A percentile compares a stretch with the other conserved stretches of the same genome.
phyloP scores from a whole-genome alignment of 2,888 invertebrate genomes.

The Pheosia gnoma region DNA sequence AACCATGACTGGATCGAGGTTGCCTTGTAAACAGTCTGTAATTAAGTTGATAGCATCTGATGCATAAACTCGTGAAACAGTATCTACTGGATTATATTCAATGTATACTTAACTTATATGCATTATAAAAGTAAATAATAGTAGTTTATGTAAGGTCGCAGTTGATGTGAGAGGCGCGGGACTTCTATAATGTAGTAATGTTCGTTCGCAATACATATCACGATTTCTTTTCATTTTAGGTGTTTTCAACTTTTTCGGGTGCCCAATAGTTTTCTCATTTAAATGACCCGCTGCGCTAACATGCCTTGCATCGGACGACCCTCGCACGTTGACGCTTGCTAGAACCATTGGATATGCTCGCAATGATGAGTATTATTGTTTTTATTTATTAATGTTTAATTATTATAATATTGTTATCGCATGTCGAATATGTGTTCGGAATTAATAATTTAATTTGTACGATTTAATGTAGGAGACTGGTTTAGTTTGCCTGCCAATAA shows the following conservation, averaged over 20 bases:
- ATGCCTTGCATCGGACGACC: constrained; percentile 69
- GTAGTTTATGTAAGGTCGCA: neutral
- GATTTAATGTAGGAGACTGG: neutral
- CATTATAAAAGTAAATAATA: neutral
- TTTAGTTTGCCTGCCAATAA: neutral
- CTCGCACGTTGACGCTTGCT: constrained; percentile 73
- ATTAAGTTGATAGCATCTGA: too few species aligned
- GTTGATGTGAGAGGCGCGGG: constrained; percentile 48
- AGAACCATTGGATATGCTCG: constrained; percentile 77
- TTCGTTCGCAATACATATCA: constrained; percentile 72
- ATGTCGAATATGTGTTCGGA: constrained; percentile 31
- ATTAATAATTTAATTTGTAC: neutral
- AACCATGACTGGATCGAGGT: too few species aligned
- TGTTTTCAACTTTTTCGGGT: constrained; percentile 85
- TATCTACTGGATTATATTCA: neutral
- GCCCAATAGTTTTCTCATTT: constrained; percentile 84
- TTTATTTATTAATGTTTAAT: constrained; percentile 67
- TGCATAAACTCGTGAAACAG: too few species aligned
- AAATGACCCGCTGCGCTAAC: constrained; percentile 78
- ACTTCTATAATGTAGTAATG: constrained; percentile 41
- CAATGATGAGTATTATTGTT: constrained; percentile 83
- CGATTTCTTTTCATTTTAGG: constrained; percentile 83
- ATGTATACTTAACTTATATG: too few species aligned
- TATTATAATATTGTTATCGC: constrained; percentile 47
- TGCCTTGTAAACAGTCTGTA: too few species aligned